Base-by-base conservation (phyloP, 2,888 invertebrate species). In the Lordiphosa andalusiaca region DNA sequence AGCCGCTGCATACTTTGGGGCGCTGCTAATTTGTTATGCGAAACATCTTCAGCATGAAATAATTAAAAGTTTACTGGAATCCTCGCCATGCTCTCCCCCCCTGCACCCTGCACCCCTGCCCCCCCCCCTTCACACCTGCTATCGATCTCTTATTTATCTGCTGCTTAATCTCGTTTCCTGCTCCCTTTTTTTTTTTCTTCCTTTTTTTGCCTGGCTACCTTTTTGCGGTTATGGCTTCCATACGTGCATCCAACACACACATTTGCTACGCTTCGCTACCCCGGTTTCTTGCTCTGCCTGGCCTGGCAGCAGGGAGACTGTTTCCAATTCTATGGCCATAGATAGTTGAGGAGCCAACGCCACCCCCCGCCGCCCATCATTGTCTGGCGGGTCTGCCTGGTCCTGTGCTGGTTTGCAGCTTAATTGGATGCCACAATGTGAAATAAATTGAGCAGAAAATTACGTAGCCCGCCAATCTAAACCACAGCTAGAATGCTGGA, bases 401-500 rank as follows among this genome's bases (percentile, higher is more conserved):
- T 53, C 50, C 49, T 67, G 60, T 44, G 35, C 47, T 63, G 72
- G 74, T 66, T 76, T 86, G 82, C 82, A 86, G 86, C 87, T 88
- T 87, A 88, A 89, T 87, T 88, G 88, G 87, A 87, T 83, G 87
- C 88, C 89, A 86, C 89, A 89, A 88, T 88, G 87, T 86, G 86
- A 85, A 88, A 86, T 89, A 88, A 89, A 89, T 89, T 89, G 89
- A 89, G 89, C 89, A 85, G 88, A 89, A 89, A 89, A 89, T 89
- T 89, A 89, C 89, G 88, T 87, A 83, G 83, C 59, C 76, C 80
- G 74, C 70, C 71, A 77, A 77, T 77, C 74, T 74, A 70, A 72
- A 70, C 77, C 82, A 46, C 82, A 81, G 49, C 33, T 42, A 42
- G 38, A 61, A 40, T 54, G 56, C 59, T 60, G 55, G 30, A 30